Evolutionary conservation across 2,797 vertebrate species (phyloP).

Genomic region (Leuciscus waleckii): DNA sequence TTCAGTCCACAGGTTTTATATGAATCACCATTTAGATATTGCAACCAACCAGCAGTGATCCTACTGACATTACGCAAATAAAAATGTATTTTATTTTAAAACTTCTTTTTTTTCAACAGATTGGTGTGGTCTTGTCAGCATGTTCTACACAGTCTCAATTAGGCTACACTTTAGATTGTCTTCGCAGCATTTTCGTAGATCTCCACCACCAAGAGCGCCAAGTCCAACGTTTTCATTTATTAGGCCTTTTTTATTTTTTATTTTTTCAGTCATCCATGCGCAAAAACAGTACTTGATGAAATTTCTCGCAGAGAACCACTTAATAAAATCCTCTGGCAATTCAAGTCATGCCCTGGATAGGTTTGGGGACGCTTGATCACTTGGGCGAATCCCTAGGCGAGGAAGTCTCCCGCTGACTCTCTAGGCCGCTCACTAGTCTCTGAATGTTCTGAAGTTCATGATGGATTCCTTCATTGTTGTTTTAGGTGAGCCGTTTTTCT

Average conservation of each 20-base stretch:
- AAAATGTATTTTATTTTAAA: slow-evolving; percentile 19
- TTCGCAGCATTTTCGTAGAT: slow-evolving; percentile 55
- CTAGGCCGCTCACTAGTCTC: slow-evolving; percentile 97
- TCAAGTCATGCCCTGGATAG: slow-evolving; percentile 77
- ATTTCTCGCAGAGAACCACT: slow-evolving; percentile 56
- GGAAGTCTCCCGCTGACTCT: slow-evolving; percentile 89
- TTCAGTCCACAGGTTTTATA: slow-evolving; percentile 45
- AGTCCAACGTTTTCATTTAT: slow-evolving; percentile 45
- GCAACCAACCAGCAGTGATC: slow-evolving; percentile 45
- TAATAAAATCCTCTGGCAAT: slow-evolving; percentile 72
- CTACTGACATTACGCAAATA: slow-evolving; percentile 34
- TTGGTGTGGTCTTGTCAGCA: slow-evolving; percentile 46
- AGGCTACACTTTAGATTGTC: slow-evolving; percentile 56
- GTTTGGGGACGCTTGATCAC: slow-evolving; percentile 68
- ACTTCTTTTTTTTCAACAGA: slow-evolving; percentile 23
- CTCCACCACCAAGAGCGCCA: slow-evolving; percentile 56
- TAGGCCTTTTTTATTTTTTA: background rate
- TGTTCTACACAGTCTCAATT: slow-evolving; percentile 41
- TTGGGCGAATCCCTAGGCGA: slow-evolving; percentile 87
- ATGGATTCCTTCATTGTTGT: slow-evolving; percentile 90
- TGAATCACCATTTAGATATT: slow-evolving; percentile 38
- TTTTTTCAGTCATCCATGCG: slow-evolving; percentile 49
- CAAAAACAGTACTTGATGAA: slow-evolving; percentile 41
- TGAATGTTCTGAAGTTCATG: slow-evolving; percentile 97
- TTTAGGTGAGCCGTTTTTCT: slow-evolving; percentile 85